Conservation (phyloP, 2,113 vertebrate genomes). For the Suricata suricatta region DNA sequence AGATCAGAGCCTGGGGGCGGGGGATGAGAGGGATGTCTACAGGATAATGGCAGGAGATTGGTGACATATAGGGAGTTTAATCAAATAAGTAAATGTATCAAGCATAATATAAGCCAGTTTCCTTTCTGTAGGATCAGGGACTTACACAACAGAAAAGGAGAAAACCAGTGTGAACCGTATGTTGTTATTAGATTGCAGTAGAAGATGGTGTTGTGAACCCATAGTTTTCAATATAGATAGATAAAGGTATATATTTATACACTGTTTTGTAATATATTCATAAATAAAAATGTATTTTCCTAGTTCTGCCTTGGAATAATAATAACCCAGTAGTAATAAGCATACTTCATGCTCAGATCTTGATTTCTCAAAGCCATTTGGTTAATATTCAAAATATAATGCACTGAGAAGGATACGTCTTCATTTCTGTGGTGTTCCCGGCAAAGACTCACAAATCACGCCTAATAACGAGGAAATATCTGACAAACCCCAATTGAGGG, state of each 20-base stretch:
- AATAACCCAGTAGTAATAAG: background rate
- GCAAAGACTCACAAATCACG: background rate
- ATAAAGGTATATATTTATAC: background rate
- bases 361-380: background rate
- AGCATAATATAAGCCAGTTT: background rate
- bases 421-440: background rate
- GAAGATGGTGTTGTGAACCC: background rate
- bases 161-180: background rate
- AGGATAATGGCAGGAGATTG: background rate
- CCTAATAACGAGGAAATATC: background rate
- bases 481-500: background rate
- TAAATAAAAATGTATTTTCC: background rate
- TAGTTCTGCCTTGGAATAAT: background rate
- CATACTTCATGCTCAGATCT: background rate
- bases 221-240: background rate
- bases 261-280: background rate
- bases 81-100: background rate
- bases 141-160: background rate
- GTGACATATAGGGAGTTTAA: background rate
- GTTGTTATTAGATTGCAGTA: background rate
- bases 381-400: background rate
- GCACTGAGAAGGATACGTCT: background rate
- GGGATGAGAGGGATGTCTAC: background rate
- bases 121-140: background rate
- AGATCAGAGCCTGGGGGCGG: background rate